A percentile compares a stretch with the other conserved stretches of the same genome.
These are phyloP conservation scores for Ichneumon xanthorius DNA, from an alignment of 2,888 invertebrate species.

Conservation along the genomic window DNA sequence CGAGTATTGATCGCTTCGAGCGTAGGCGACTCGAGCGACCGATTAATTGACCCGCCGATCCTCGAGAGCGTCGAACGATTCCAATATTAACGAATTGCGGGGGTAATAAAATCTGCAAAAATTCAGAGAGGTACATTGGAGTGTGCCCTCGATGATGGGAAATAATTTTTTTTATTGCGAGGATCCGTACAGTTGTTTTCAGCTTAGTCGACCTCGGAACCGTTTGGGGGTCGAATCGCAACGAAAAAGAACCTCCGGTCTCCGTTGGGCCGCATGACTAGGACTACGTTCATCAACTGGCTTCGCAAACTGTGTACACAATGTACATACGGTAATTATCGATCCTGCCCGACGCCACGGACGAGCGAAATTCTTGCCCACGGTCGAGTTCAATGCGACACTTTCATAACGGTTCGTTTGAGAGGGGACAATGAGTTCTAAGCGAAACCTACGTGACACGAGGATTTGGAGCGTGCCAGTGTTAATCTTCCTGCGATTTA, in stretches of 20 bases:
- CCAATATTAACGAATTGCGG: background rate
- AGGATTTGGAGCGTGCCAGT: background rate
- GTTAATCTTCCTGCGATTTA: background rate
- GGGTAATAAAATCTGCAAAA: background rate
- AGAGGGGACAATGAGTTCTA: background rate
- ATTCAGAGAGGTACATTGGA: background rate
- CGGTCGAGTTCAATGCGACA: slow-evolving; percentile 68
- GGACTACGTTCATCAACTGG: slow-evolving; percentile 50
- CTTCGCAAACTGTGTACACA: slow-evolving; percentile 40
- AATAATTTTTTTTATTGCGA: background rate
- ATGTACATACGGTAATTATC: slow-evolving; percentile 48
- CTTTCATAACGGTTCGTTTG: slow-evolving; percentile 52
- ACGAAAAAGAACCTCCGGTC: background rate
- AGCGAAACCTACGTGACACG: background rate
- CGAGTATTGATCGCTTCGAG: slow-evolving; percentile 1
- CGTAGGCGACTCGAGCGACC: background rate
- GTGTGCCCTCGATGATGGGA: background rate
- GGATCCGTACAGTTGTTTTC: background rate
- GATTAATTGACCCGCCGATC: background rate
- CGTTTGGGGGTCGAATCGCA: background rate
- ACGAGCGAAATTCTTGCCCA: slow-evolving; percentile 48
- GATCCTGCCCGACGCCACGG: slow-evolving; percentile 31
- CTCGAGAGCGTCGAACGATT: background rate
- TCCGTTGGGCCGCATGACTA: slow-evolving; percentile 26
- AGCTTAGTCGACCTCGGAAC: too few species aligned